Evolutionary conservation across 2,888 invertebrate species (phyloP).

Genomic region (Cyclophora punctaria): DNA sequence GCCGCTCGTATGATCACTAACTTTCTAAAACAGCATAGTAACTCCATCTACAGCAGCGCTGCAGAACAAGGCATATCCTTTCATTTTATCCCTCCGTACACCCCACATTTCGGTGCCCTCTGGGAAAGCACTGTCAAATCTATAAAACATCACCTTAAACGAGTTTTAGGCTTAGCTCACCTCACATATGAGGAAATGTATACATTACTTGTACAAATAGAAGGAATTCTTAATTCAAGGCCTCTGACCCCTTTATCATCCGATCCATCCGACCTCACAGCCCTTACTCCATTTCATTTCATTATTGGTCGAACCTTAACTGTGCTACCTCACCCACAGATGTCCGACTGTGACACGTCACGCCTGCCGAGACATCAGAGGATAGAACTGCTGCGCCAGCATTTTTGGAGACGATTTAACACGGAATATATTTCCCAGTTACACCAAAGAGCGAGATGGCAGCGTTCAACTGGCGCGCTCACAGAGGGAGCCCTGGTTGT

Average conservation of each 20-base stretch:
- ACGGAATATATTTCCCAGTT: slow-evolving; percentile 5
- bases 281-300: slow-evolving; percentile 13
- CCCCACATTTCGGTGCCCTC: slow-evolving; percentile 13
- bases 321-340: slow-evolving; percentile 3
- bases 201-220: slow-evolving; percentile 13
- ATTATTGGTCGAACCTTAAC: slow-evolving; percentile 10
- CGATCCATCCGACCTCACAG: slow-evolving; percentile 9
- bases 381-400: slow-evolving; percentile 8
- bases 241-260: slow-evolving; percentile 11
- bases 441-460: slow-evolving; percentile 4
- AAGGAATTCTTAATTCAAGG: slow-evolving; percentile 14
- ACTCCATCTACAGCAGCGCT: no score
- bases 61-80: slow-evolving; percentile 7
- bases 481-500: not conserved
- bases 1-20: no score
- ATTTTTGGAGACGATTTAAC: slow-evolving; percentile 9
- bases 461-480: not conserved
- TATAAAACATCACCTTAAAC: slow-evolving; percentile 9
- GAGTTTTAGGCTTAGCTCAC: slow-evolving; percentile 5
- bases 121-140: slow-evolving; percentile 12
- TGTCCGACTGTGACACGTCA: not conserved
- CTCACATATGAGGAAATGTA: slow-evolving; percentile 15
- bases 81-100: slow-evolving; percentile 7
- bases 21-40: no score
- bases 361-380: not conserved